A percentile compares a stretch with the other conserved stretches of the same genome.
phyloP scores from a whole-genome alignment of 2,797 vertebrate species.

The Microctenopoma steveboyesi region DNA sequence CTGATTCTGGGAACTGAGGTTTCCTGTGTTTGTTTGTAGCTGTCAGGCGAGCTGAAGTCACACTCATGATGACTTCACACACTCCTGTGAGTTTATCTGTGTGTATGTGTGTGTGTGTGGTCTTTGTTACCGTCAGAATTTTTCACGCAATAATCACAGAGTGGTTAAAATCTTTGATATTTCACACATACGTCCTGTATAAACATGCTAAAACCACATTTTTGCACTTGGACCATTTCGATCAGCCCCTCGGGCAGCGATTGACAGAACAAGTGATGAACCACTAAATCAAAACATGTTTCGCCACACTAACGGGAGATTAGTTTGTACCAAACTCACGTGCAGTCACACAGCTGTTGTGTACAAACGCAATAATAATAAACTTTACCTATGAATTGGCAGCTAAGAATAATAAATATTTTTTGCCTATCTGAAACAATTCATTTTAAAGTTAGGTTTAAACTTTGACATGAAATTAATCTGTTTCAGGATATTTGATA shows the following conservation, averaged over 20 bases:
- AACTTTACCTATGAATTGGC: too few relatives aligned
- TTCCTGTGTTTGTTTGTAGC: constrained; percentile 74
- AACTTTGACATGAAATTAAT: too few relatives aligned
- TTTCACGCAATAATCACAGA: constrained; percentile 31
- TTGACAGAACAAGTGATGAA: background rate
- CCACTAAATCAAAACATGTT: background rate
- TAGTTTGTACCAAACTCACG: background rate
- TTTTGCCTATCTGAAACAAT: too few relatives aligned
- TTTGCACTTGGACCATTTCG: background rate
- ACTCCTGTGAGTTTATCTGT: constrained; percentile 42
- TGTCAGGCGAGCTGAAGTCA: constrained; percentile 53
- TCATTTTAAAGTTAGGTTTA: too few relatives aligned
- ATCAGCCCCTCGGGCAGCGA: too few relatives aligned
- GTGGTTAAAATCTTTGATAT: constrained; percentile 33
- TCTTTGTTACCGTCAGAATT: constrained; percentile 32
- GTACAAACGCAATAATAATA: background rate
- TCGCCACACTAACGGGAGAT: background rate
- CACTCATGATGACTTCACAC: constrained; percentile 67
- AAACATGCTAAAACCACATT: constrained; percentile 8
- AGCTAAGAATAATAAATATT: too few relatives aligned
- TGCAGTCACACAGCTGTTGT: background rate
- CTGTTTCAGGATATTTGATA: too few relatives aligned
- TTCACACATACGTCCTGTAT: constrained; percentile 28
- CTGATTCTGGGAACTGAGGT: constrained; percentile 52
- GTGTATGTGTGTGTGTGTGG: constrained; percentile 22